Conservation (phyloP, 1,140 invertebrate genomes). For the Drosophila sp. region DNA sequence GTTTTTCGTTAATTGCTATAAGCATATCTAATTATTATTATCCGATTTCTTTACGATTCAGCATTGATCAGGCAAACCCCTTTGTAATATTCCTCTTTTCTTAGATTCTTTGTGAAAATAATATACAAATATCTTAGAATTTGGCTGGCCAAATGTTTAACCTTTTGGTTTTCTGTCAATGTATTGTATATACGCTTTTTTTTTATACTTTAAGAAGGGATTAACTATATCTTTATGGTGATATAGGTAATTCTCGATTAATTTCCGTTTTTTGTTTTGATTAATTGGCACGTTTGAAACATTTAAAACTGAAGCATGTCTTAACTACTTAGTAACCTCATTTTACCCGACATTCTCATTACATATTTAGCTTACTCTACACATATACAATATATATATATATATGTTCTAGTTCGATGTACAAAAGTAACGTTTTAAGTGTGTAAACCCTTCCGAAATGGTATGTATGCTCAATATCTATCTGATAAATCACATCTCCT, state of each 20-base stretch:
- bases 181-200: neutral
- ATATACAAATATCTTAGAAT: constrained; percentile 13
- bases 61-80: too few species aligned
- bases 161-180: neutral
- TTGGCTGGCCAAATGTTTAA: constrained; percentile 16
- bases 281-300: too few species aligned
- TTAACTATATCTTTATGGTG: neutral
- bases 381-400: constrained; percentile 14
- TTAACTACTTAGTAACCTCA: neutral
- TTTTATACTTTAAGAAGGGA: neutral
- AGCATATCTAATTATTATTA: too few species aligned
- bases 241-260: too few species aligned
- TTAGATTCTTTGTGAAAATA: constrained; percentile 36
- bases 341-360: neutral
- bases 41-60: too few species aligned
- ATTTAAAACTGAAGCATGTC: neutral
- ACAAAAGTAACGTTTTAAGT: constrained; percentile 68
- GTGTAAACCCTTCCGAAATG: constrained; percentile 70
- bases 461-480: constrained; percentile 73
- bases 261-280: too few species aligned
- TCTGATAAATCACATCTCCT: constrained; percentile 44
- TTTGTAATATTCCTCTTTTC: neutral
- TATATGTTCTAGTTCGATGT: constrained; percentile 37
- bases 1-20: too few species aligned
- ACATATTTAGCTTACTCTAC: neutral